Percentiles rank a stretch among this genome's conserved stretches.
phyloP scores from a whole-genome alignment of 2,113 vertebrate species.

The Elgaria multicarinata region DNA sequence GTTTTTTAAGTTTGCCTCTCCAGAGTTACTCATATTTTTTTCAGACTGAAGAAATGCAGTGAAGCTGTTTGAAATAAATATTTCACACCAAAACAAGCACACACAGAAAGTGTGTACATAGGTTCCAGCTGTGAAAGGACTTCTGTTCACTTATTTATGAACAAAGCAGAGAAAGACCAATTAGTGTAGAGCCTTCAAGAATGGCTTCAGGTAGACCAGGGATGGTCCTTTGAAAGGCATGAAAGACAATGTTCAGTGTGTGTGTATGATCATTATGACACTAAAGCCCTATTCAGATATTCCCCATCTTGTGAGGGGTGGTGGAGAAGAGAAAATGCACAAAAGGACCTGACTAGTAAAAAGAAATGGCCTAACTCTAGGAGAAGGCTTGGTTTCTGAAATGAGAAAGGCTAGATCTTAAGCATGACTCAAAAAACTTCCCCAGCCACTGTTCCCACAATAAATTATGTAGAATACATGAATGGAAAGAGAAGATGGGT shows the following conservation, averaged over 20 bases:
- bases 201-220: constrained; percentile 26
- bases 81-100: constrained; percentile 44
- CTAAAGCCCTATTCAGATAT: not conserved
- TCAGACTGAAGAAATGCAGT: constrained; percentile 33
- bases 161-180: constrained; percentile 55
- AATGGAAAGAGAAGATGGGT: not conserved
- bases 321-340: not conserved
- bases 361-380: not conserved
- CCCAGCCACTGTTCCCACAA: not conserved
- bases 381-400: not conserved
- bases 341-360: not conserved
- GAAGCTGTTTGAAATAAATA: constrained; percentile 54
- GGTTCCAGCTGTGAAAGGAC: constrained; percentile 18
- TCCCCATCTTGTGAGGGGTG: not conserved
- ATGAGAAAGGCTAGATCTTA: not conserved
- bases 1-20: constrained; percentile 18
- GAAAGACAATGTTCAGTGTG: not conserved
- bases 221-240: constrained; percentile 8
- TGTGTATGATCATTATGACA: not conserved
- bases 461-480: not conserved
- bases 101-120: constrained; percentile 34
- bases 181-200: constrained; percentile 55
- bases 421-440: not conserved
- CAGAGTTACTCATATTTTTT: constrained; percentile 30
- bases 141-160: constrained; percentile 67